Evolutionary conservation across 2,888 invertebrate species (phyloP).

Genomic region (Heliconius cydno): DNA sequence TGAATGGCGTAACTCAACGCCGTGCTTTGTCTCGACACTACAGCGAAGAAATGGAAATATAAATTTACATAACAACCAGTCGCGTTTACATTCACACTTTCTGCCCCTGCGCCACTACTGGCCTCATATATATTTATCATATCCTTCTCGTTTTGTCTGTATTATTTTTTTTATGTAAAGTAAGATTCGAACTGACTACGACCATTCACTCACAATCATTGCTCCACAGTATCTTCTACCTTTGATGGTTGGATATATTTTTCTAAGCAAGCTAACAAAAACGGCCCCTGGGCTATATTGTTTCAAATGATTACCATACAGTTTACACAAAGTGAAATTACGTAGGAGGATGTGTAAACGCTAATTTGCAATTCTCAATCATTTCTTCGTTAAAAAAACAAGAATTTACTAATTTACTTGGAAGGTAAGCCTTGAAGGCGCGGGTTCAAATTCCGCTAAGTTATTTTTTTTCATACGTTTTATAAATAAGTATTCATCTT

Average conservation of each 20-base stretch:
- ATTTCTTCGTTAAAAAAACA: conserved; percentile 16
- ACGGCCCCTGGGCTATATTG: background rate
- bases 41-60: too few relatives aligned
- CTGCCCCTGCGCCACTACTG: too few relatives aligned
- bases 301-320: conserved; percentile 2
- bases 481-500: too few relatives aligned
- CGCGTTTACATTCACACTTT: too few relatives aligned
- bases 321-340: background rate
- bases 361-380: conserved; percentile 3
- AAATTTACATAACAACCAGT: too few relatives aligned
- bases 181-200: background rate
- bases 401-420: background rate
- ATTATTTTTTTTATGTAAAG: background rate
- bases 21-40: too few relatives aligned
- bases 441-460: too few relatives aligned
- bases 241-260: background rate
- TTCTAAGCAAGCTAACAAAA: background rate
- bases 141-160: too few relatives aligned
- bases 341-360: background rate
- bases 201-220: background rate
- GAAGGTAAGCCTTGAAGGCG: background rate
- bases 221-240: background rate
- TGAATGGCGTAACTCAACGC: too few relatives aligned
- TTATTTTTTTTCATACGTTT: too few relatives aligned
- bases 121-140: too few relatives aligned